Conservation (phyloP, 2,797 vertebrate genomes). For the Arctocebus calabarensis region DNA sequence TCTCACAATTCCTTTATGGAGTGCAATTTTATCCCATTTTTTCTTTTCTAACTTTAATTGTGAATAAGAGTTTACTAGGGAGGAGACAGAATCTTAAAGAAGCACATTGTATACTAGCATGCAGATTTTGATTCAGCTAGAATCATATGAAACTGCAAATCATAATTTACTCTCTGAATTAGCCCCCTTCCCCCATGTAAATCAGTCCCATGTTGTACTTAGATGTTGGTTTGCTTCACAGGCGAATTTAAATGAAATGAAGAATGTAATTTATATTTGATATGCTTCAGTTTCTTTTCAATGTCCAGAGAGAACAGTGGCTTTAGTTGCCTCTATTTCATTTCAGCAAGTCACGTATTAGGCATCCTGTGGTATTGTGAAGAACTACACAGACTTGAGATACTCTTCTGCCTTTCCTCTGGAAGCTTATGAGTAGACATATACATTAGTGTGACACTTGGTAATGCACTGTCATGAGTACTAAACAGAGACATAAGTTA, state of each 20-base stretch:
- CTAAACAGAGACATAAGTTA: background rate
- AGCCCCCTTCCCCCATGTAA: background rate
- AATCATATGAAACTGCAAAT: slow-evolving; percentile 3
- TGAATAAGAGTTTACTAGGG: background rate
- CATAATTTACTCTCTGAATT: background rate
- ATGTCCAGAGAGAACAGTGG: background rate
- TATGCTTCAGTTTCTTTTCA: slow-evolving; percentile 14
- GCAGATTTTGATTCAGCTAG: background rate
- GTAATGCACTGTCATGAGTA: background rate
- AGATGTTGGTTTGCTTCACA: background rate
- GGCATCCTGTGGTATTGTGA: background rate
- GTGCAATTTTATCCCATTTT: background rate
- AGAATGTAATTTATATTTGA: background rate
- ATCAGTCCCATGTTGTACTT: background rate
- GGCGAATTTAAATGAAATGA: background rate
- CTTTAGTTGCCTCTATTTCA: background rate
- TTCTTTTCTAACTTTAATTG: background rate
- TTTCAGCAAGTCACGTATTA: background rate
- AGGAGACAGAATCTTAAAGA: background rate
- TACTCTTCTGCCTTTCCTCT: background rate
- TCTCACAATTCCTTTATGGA: background rate
- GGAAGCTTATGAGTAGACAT: background rate
- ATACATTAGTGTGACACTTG: background rate
- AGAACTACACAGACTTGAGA: background rate
- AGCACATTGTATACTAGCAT: background rate